Percentiles rank a stretch among this genome's conserved stretches.
phyloP scores from a whole-genome alignment of 2,888 invertebrate genomes.

The Pollenia amentaria region DNA sequence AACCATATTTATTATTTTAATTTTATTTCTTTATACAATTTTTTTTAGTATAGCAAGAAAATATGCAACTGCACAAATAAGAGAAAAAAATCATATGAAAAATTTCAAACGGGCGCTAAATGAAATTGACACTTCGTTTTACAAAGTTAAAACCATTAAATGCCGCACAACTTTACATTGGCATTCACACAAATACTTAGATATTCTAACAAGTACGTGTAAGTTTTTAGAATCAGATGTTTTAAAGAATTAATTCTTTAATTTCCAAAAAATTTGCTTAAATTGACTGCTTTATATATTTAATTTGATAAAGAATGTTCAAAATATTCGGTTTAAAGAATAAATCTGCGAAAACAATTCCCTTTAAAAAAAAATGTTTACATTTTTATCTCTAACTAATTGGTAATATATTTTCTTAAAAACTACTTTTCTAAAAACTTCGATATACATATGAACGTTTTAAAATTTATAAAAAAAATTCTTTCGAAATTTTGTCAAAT shows the following conservation, averaged over 20 bases:
- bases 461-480: no score
- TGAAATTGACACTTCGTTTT: conserved; percentile 73
- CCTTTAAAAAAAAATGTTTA: no score
- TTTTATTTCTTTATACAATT: conserved; percentile 25
- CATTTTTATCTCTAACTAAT: no score
- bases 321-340: no score
- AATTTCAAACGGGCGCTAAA: conserved; percentile 70
- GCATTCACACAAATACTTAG: not conserved
- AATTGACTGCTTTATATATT: no score
- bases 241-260: not conserved
- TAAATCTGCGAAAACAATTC: no score
- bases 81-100: conserved; percentile 23
- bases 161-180: conserved; percentile 55
- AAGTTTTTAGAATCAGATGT: not conserved
- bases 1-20: conserved; percentile 38
- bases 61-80: conserved; percentile 34
- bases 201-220: not conserved
- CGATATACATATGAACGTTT: no score
- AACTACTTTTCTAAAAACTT: no score
- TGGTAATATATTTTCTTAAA: no score
- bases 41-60: not conserved
- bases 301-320: no score
- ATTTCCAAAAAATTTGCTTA: no score
- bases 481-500: no score
- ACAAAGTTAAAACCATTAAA: conserved; percentile 65